Percentiles rank a stretch among this genome's conserved stretches.
Conservation (phyloP, 2,797 vertebrate species). For the Xiphophorus birchmanni region DNA sequence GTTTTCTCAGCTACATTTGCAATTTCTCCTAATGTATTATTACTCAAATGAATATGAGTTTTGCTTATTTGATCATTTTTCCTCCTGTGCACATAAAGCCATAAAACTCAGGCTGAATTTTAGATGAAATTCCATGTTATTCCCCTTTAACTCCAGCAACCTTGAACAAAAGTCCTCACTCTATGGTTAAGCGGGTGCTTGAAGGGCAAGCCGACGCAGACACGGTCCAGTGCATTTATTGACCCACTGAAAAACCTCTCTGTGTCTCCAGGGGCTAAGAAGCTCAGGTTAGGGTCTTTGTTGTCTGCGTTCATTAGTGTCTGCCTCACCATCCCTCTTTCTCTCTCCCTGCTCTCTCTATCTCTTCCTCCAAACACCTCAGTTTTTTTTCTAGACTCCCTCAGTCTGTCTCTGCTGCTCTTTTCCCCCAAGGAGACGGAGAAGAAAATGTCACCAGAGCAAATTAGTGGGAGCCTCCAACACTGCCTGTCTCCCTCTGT, state of each 20-base stretch:
- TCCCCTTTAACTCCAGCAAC: constrained; percentile 66
- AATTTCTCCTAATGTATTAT: constrained; percentile 12
- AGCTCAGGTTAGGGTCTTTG: constrained; percentile 78
- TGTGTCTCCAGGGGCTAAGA: constrained; percentile 62
- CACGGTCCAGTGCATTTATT: constrained; percentile 79
- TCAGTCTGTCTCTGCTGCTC: constrained; percentile 60
- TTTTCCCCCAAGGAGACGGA: constrained; percentile 65
- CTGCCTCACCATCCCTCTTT: constrained; percentile 61
- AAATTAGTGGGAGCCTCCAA: constrained; percentile 75
- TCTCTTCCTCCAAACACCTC: constrained; percentile 50
- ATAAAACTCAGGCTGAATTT: constrained; percentile 24
- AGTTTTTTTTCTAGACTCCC: constrained; percentile 38
- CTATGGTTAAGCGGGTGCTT: constrained; percentile 69
- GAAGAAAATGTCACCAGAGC: constrained; percentile 78
- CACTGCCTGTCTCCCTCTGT: constrained; percentile 60
- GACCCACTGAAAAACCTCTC: constrained; percentile 74
- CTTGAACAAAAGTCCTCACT: constrained; percentile 72
- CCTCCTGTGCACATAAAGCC: constrained; percentile 4
- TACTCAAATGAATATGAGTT: constrained; percentile 15
- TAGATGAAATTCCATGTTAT: constrained; percentile 50
- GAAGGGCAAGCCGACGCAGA: constrained; percentile 69
- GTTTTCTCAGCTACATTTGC: neutral
- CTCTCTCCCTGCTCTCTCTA: constrained; percentile 24
- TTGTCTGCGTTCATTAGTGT: constrained; percentile 82
- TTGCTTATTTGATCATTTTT: constrained; percentile 21